Percentiles rank a stretch among this genome's conserved stretches.
Evolutionary conservation across 2,113 vertebrate species (phyloP).

Genomic region (Emydocephalus ijimae): DNA sequence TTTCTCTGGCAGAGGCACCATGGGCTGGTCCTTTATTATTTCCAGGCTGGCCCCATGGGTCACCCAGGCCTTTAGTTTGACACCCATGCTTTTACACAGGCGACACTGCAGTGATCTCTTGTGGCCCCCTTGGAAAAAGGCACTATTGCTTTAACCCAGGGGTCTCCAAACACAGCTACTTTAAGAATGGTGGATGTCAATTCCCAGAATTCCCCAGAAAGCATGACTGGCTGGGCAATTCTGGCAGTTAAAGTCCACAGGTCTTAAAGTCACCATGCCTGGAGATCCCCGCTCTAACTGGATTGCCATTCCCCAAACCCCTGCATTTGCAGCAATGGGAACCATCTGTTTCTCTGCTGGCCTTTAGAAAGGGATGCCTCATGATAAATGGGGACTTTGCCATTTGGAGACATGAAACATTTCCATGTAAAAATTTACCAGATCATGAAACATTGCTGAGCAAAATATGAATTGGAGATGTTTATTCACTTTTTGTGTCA

Average conservation of each 20-base stretch:
- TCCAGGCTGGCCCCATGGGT: too few species aligned
- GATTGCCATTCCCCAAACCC: conserved; percentile 49
- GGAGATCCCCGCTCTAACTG: background rate
- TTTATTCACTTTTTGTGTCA: background rate
- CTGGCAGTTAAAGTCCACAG: background rate
- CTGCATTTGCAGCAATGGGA: conserved; percentile 17
- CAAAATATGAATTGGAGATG: background rate
- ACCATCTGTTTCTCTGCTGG: conserved; percentile 34
- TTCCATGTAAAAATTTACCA: conserved; percentile 53
- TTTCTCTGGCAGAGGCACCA: too few species aligned
- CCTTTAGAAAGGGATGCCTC: conserved; percentile 25
- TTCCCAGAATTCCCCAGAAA: background rate
- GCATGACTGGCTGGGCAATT: background rate
- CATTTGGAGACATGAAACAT: conserved; percentile 11
- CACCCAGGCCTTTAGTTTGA: too few species aligned
- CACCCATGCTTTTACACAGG: background rate
- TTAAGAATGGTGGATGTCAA: background rate
- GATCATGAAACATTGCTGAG: conserved; percentile 22
- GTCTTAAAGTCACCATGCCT: background rate
- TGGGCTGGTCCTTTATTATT: too few species aligned
- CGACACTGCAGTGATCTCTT: background rate
- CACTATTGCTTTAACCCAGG: background rate
- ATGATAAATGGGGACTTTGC: background rate
- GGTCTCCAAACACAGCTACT: background rate
- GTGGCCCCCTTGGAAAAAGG: too few species aligned